A percentile compares a stretch with the other conserved stretches of the same genome.
phyloP scores from a whole-genome alignment of 2,797 vertebrate genomes.

The Caiman crocodilus region DNA sequence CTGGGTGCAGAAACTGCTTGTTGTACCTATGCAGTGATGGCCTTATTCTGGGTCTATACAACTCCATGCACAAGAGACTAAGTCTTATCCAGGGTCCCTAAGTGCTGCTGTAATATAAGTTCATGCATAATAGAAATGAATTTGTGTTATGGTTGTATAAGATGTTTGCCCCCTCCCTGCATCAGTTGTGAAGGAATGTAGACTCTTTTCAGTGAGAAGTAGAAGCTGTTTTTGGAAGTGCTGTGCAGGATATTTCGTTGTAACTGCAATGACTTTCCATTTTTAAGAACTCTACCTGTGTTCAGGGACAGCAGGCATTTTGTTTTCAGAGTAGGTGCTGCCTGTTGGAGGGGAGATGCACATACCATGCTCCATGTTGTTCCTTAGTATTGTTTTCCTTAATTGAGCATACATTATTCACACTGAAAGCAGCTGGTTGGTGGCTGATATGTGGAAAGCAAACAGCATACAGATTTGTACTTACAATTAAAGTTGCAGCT shows the following conservation, averaged over 20 bases:
- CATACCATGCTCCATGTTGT: rapidly evolving
- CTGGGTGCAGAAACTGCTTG: too few species aligned
- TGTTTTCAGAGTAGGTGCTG: rapidly evolving
- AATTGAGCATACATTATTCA: background rate
- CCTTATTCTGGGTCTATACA: background rate
- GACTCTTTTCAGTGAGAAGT: background rate
- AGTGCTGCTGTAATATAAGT: background rate
- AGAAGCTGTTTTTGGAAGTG: rapidly evolving
- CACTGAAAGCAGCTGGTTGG: background rate
- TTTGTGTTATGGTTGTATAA: background rate
- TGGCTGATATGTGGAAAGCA: background rate
- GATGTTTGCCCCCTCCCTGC: background rate
- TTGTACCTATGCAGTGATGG: too few species aligned
- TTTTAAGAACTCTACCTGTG: rapidly evolving
- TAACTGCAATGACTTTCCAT: rapidly evolving
- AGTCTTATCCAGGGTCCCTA: background rate
- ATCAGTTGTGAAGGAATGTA: background rate
- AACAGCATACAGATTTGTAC: background rate
- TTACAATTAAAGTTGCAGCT: background rate
- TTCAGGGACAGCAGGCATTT: rapidly evolving
- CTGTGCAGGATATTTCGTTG: rapidly evolving
- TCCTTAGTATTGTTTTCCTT: background rate
- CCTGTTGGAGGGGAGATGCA: too few species aligned
- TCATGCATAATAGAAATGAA: rapidly evolving
- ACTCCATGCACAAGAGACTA: background rate